Evolutionary conservation across 2,888 invertebrate species (phyloP), one percentile per base, ranked within the genome.

Genomic region (Maniola hyperantus): DNA sequence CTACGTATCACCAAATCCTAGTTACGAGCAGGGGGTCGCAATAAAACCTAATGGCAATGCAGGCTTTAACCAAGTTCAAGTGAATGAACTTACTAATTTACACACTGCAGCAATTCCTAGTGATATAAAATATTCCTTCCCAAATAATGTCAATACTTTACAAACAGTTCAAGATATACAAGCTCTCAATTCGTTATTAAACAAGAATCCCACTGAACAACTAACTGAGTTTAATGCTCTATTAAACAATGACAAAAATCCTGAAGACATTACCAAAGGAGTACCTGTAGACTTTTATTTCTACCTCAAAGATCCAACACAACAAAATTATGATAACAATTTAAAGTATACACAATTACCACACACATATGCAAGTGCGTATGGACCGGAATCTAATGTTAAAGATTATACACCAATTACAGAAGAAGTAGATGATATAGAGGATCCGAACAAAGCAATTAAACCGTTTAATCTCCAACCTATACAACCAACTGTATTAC

Each of bases 191-290:
- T 85, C 90, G 11, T 73, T 94, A 53, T 73, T 94, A 15, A 88
- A 88, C 1, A 93, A 93, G 76, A 81, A 83, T 11, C 92, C 93
- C 0, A 84, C 84, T 46, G 86, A 89, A 46, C 94, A 94, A 72
- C 74, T 94, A 10, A 80, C 89, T 62, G 91, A 92, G 65, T 79
- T 94, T 13, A 91, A 93, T 66, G 87, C 89, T 54, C 75, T 94
- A n/a, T 74, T 93, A 42, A 71, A 77, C n/a, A 70, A 75, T 0
- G 74, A 76, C n/a, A 73, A 73, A 6, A 77, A 77, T 51, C 70
- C 77, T 13, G 76, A 81, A 54, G 74, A 73, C 0, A 78, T 78
- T 68, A 77, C 79, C 36, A 77, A 73, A 15, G 79, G 87, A 39
- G 80, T 79, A 0, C 89, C 91, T 1, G 81, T 88, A 18, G 88